Evolutionary conservation across 1,140 invertebrate species (phyloP).

Genomic region (Ephestia elutella): DNA sequence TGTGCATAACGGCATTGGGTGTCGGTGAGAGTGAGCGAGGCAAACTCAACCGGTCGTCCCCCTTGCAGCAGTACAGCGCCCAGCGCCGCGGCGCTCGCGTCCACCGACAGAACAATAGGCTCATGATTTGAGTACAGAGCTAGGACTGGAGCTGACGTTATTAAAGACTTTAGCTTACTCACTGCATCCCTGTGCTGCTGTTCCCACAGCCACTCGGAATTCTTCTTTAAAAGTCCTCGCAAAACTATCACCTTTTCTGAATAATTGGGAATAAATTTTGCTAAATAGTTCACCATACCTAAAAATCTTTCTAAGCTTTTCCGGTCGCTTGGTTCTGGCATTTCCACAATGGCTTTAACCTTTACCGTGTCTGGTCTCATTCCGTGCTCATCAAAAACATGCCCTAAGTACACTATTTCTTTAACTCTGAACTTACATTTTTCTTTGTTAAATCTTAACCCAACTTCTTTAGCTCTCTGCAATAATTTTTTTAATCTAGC

Average conservation of each 20-base stretch:
- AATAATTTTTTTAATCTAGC: constrained; percentile 3
- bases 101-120: constrained; percentile 20
- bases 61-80: background rate
- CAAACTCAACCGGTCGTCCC: constrained; percentile 21
- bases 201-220: constrained; percentile 46
- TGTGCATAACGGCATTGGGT: constrained; percentile 40
- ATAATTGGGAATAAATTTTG: constrained; percentile 28
- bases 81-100: constrained; percentile 16
- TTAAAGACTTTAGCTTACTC: constrained; percentile 37
- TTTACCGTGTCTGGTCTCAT: constrained; percentile 13
- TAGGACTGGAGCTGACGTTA: constrained; percentile 32
- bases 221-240: constrained; percentile 37
- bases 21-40: constrained; percentile 38
- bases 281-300: constrained; percentile 49
- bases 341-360: constrained; percentile 15
- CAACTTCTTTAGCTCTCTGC: constrained; percentile 1
- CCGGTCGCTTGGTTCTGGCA: constrained; percentile 34
- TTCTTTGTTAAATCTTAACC: constrained; percentile 26
- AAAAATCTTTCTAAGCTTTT: constrained; percentile 54
- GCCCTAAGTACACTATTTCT: constrained; percentile 17
- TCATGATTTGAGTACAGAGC: constrained; percentile 28
- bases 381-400: constrained; percentile 16
- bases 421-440: constrained; percentile 16
- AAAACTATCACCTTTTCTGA: constrained; percentile 35
- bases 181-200: constrained; percentile 37